A percentile compares a stretch with the other conserved stretches of the same genome.
These are phyloP conservation scores for Gobionotothen gibberifrons DNA, from an alignment of 2,797 vertebrate species.

Conservation along the genomic window DNA sequence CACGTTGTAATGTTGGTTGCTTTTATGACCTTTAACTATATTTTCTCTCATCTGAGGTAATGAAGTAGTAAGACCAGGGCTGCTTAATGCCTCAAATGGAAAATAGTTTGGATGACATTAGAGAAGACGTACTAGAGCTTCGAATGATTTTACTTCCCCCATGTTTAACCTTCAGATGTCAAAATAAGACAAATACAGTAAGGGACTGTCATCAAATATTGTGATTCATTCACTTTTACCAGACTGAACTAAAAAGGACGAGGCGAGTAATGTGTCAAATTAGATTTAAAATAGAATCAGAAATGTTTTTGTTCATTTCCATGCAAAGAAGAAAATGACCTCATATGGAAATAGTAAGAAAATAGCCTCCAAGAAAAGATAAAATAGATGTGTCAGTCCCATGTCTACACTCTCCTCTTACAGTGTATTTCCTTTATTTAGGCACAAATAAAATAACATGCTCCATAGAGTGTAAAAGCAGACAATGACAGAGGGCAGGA, in stretches of 20 bases:
- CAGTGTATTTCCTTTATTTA: not conserved
- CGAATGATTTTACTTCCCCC: not conserved
- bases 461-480: not conserved
- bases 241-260: not conserved
- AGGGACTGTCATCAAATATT: not conserved
- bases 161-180: not conserved
- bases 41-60: too few relatives aligned
- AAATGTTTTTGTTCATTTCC: too few relatives aligned
- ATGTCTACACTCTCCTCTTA: not conserved
- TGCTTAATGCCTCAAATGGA: not conserved
- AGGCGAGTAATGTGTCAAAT: not conserved
- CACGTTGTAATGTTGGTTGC: too few relatives aligned
- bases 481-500: not conserved
- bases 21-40: too few relatives aligned
- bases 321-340: not conserved
- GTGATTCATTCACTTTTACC: not conserved
- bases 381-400: not conserved
- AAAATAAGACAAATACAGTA: not conserved
- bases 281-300: not conserved
- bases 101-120: not conserved
- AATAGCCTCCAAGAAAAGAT: not conserved
- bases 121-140: not conserved
- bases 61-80: not conserved
- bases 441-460: not conserved
- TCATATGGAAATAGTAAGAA: constrained; percentile 9